Percentiles rank a stretch among this genome's conserved stretches.
These are phyloP conservation scores for Amyelois transitella DNA, from an alignment of 1,140 invertebrate species.

Conservation along the genomic window DNA sequence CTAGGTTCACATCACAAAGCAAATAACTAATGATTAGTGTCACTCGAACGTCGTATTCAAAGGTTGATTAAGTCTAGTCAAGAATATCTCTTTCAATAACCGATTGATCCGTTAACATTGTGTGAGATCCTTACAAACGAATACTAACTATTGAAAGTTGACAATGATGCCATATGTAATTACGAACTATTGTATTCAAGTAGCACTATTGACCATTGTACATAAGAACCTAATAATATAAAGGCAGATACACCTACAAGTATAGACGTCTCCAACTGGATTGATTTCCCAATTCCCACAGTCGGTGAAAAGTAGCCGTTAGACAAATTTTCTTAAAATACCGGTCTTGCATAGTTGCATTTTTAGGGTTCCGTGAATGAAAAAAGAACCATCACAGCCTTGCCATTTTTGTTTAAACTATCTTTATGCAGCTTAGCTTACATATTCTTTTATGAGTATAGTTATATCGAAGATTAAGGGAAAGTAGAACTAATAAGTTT, in stretches of 20 bases:
- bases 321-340: not conserved
- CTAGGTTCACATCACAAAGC: constrained; percentile 12
- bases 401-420: no score
- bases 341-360: not conserved
- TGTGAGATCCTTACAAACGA: constrained; percentile 28
- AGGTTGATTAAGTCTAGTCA: not conserved
- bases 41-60: constrained; percentile 15
- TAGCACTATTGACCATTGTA: constrained; percentile 20
- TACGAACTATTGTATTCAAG: constrained; percentile 37
- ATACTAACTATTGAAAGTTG: constrained; percentile 46
- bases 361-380: not conserved
- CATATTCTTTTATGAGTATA: no score
- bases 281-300: constrained; percentile 5
- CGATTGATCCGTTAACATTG: constrained; percentile 20
- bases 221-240: no score
- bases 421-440: no score
- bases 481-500: no score
- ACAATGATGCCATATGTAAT: constrained; percentile 46
- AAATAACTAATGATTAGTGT: constrained; percentile 28
- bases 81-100: constrained; percentile 26
- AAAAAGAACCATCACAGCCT: no score
- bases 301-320: not conserved
- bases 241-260: constrained; percentile 17
- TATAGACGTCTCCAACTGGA: not conserved
- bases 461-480: no score